phyloP scores from a whole-genome alignment of 2,113 vertebrate species.

The Rissa tridactyla region DNA sequence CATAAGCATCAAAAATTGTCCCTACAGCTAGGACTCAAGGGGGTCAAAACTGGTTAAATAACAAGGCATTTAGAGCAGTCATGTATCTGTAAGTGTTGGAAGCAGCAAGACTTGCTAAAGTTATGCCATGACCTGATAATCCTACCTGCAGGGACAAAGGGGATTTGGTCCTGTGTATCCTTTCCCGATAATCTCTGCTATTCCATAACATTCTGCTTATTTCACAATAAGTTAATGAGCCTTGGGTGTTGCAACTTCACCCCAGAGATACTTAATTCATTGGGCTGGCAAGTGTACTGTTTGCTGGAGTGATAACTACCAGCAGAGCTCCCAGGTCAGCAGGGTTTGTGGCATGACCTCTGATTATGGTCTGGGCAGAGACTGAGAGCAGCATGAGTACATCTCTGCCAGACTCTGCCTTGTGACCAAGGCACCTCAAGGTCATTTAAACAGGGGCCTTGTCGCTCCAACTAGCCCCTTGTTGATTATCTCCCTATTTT shows the following conservation, averaged over 20 bases:
- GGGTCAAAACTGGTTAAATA: neutral
- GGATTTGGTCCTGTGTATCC: neutral
- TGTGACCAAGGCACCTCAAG: neutral
- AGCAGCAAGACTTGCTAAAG: neutral
- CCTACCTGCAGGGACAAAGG: neutral
- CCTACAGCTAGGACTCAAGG: neutral
- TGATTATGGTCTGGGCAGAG: neutral
- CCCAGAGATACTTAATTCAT: neutral
- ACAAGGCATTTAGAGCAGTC: neutral
- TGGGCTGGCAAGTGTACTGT: neutral
- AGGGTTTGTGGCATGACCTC: neutral
- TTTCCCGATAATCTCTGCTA: neutral
- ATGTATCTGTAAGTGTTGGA: neutral
- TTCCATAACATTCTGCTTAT: neutral
- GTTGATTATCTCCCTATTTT: neutral
- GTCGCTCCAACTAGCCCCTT: neutral
- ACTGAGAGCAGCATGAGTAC: neutral
- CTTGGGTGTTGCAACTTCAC: constrained; percentile 8
- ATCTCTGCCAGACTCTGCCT: neutral
- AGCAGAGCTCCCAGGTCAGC: constrained; percentile 1
- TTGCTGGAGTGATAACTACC: neutral
- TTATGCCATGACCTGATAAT: neutral
- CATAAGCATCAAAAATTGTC: neutral
- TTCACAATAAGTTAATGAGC: constrained; percentile 10
- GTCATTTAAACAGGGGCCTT: neutral